These are phyloP conservation scores for Tachuris rubrigastra DNA, from an alignment of 2,113 vertebrate species.

Conservation along the genomic window DNA sequence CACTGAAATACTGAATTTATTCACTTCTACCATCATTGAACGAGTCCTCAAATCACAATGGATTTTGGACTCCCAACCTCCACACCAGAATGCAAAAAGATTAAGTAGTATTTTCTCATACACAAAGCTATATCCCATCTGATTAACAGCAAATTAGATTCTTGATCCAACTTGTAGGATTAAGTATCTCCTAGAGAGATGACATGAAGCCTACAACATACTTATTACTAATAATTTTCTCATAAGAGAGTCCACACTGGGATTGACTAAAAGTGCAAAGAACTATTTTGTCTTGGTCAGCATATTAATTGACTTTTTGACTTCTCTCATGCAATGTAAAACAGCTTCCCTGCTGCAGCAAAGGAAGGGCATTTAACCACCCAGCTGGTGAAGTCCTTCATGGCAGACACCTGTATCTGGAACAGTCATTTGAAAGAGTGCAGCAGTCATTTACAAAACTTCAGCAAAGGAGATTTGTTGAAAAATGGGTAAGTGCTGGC, in stretches of 20 bases:
- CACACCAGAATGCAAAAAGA: background rate
- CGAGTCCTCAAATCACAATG: slow-evolving; percentile 10
- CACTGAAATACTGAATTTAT: background rate
- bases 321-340: background rate
- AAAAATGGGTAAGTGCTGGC: background rate
- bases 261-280: background rate
- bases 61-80: background rate
- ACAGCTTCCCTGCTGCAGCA: background rate
- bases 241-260: background rate
- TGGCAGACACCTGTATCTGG: background rate
- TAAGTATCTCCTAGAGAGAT: slow-evolving; percentile 45
- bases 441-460: background rate
- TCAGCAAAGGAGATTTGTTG: background rate
- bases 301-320: slow-evolving; percentile 20
- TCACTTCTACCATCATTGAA: background rate
- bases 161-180: slow-evolving; percentile 43
- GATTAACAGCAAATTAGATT: slow-evolving; percentile 50
- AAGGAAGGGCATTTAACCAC: background rate
- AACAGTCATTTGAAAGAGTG: background rate
- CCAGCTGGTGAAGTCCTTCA: background rate
- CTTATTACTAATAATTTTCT: slow-evolving; percentile 32
- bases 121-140: background rate
- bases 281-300: slow-evolving; percentile 31
- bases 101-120: slow-evolving; percentile 35
- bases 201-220: background rate